These are phyloP conservation scores for Hyles euphorbiae DNA, from an alignment of 1,140 invertebrate genomes.

Conservation along the genomic window DNA sequence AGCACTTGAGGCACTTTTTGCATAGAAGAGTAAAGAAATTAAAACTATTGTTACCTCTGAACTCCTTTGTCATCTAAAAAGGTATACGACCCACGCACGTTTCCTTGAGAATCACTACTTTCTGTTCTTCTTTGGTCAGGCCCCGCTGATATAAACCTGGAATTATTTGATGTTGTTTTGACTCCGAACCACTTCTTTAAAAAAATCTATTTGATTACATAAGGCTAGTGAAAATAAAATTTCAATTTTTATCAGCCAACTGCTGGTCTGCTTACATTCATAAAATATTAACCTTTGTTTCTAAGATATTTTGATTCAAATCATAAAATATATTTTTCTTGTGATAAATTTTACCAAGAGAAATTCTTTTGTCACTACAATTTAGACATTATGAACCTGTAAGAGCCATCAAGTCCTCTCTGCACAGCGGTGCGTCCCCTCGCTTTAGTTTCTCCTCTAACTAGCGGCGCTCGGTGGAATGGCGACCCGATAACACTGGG, in stretches of 20 bases:
- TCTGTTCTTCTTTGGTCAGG: slow-evolving; percentile 84
- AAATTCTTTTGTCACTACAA: too few relatives aligned
- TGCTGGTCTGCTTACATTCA: too few relatives aligned
- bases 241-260: too few relatives aligned
- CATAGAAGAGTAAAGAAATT: neutral
- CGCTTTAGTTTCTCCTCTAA: slow-evolving; percentile 70
- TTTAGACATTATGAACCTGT: slow-evolving; percentile 57
- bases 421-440: slow-evolving; percentile 79
- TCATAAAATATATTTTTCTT: too few relatives aligned
- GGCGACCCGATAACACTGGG: slow-evolving; percentile 74
- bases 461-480: slow-evolving; percentile 74
- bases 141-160: slow-evolving; percentile 81
- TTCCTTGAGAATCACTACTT: slow-evolving; percentile 80
- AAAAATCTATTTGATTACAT: too few relatives aligned
- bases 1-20: too few relatives aligned
- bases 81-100: slow-evolving; percentile 83
- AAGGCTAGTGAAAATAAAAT: too few relatives aligned
- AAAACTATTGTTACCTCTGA: slow-evolving; percentile 66
- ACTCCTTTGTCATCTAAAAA: slow-evolving; percentile 85
- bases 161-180: too few relatives aligned
- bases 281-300: too few relatives aligned
- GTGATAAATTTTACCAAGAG: too few relatives aligned
- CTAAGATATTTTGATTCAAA: too few relatives aligned
- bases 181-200: too few relatives aligned
- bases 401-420: slow-evolving; percentile 78